phyloP scores from a whole-genome alignment of 2,113 vertebrate genomes.

The Eretmochelys imbricata region DNA sequence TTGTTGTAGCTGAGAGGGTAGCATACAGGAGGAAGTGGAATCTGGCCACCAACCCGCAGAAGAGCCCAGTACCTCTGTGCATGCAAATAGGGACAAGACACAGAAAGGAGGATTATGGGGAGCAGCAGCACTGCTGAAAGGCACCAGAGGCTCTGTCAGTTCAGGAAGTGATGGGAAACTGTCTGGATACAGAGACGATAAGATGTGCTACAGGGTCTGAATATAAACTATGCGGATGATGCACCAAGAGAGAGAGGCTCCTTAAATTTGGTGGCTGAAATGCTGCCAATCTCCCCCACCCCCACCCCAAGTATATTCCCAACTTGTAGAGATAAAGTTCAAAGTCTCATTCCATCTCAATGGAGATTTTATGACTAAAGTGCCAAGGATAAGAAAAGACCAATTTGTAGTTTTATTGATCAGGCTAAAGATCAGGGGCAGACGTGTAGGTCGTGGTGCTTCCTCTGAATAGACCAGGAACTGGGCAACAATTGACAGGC shows the following conservation, averaged over 20 bases:
- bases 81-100: conserved; percentile 18
- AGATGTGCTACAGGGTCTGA: conserved; percentile 32
- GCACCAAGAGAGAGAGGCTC: conserved; percentile 19
- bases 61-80: neutral
- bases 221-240: conserved; percentile 45
- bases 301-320: conserved; percentile 67
- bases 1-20: neutral
- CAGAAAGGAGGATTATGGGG: neutral
- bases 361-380: conserved; percentile 70
- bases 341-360: conserved; percentile 75
- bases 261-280: conserved; percentile 68
- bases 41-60: conserved; percentile 30
- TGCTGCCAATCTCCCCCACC: conserved; percentile 55
- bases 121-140: neutral
- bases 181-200: conserved; percentile 1
- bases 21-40: neutral
- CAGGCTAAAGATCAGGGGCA: conserved; percentile 79
- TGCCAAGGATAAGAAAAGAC: conserved; percentile 75
- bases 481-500: neutral
- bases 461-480: conserved; percentile 49
- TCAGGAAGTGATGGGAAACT: conserved; percentile 31
- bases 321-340: conserved; percentile 71
- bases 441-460: conserved; percentile 70
- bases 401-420: conserved; percentile 80
- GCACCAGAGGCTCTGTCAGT: neutral